These are phyloP conservation scores for Gnatocerus cornutus DNA, from an alignment of 2,888 invertebrate species.

Conservation along the genomic window DNA sequence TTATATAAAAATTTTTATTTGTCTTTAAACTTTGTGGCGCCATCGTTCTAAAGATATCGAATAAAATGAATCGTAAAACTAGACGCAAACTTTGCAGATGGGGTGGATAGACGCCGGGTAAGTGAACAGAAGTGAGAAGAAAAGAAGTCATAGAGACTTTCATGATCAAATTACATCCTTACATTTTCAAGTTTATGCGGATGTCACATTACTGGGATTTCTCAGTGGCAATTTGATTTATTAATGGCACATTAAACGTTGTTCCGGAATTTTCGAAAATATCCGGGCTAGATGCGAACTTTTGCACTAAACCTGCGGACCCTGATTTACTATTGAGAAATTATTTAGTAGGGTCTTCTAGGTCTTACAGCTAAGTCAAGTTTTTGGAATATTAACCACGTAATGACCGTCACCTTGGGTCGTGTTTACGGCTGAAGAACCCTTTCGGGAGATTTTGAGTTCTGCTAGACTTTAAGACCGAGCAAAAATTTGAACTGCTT, in stretches of 20 bases:
- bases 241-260: slow-evolving; percentile 18
- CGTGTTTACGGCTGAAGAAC: no score
- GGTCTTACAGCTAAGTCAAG: background rate
- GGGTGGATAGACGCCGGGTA: background rate
- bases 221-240: slow-evolving; percentile 13
- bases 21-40: slow-evolving; percentile 48
- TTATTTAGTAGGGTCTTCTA: slow-evolving; percentile 5
- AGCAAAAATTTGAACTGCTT: no score
- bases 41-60: slow-evolving; percentile 41
- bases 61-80: slow-evolving; percentile 48
- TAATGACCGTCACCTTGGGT: no score
- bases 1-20: slow-evolving; percentile 47
- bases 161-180: slow-evolving; percentile 10
- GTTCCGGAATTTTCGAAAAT: slow-evolving; percentile 5
- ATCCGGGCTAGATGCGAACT: background rate
- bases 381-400: background rate
- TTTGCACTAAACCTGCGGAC: background rate
- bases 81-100: slow-evolving; percentile 24
- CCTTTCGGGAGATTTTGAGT: no score
- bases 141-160: background rate
- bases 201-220: slow-evolving; percentile 18
- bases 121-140: background rate
- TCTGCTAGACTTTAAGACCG: no score
- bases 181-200: slow-evolving; percentile 23
- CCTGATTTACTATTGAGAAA: background rate